These are phyloP conservation scores for Protomyctophum bolini DNA, from an alignment of 2,113 vertebrate species.

Conservation along the genomic window DNA sequence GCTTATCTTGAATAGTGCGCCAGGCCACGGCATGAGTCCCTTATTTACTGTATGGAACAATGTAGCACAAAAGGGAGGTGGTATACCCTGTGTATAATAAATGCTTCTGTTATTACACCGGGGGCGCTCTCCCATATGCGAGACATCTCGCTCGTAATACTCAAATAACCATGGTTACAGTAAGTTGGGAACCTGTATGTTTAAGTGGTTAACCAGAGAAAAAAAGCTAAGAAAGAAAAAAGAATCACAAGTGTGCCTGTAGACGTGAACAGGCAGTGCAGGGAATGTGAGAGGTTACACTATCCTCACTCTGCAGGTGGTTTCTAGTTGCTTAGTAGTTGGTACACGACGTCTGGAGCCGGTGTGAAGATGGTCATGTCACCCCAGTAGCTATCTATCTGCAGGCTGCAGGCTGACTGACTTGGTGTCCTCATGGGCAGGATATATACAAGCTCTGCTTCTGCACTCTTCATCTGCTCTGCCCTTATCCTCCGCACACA, in stretches of 20 bases:
- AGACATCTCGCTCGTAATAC: too few species aligned
- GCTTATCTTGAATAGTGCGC: too few species aligned
- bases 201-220: too few species aligned
- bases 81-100: too few species aligned
- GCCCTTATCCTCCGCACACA: slow-evolving; percentile 62
- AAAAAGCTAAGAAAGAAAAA: too few species aligned
- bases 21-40: too few species aligned
- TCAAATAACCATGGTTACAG: too few species aligned
- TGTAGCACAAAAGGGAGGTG: too few species aligned
- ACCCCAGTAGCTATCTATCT: slow-evolving; percentile 10
- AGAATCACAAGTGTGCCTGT: background rate
- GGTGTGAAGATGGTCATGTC: slow-evolving; percentile 26
- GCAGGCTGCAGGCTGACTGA: slow-evolving; percentile 22
- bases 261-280: background rate
- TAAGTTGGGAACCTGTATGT: too few species aligned
- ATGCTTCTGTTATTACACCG: too few species aligned
- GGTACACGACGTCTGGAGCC: background rate
- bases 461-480: slow-evolving; percentile 53
- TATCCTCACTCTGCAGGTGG: background rate
- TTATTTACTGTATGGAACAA: too few species aligned
- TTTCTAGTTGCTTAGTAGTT: background rate
- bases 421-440: slow-evolving; percentile 61
- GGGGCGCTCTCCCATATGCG: too few species aligned
- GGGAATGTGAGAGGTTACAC: background rate
- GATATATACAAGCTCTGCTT: slow-evolving; percentile 37